Evolutionary conservation across 2,113 vertebrate genomes (phyloP).

Genomic region (Salvator merianae): DNA sequence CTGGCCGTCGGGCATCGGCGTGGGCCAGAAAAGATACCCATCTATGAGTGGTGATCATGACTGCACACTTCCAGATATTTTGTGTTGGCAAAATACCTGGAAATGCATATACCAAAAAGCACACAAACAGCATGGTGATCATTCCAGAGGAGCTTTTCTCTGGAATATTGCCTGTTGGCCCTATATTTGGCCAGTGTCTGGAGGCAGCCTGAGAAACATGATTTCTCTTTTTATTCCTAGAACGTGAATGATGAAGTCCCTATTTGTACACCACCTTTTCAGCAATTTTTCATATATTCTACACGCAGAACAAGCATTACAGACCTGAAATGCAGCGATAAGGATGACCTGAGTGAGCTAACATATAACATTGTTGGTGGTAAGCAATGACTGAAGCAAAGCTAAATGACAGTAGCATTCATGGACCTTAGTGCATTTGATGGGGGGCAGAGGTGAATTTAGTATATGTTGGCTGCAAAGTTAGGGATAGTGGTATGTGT

Average conservation of each 20-base stretch:
- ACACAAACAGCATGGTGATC: too few relatives aligned
- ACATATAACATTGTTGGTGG: slow-evolving; percentile 69
- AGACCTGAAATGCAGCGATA: slow-evolving; percentile 55
- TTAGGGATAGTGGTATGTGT: too few relatives aligned
- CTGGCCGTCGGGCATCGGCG: too few relatives aligned
- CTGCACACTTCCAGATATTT: too few relatives aligned
- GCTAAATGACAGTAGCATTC: neutral
- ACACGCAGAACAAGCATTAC: slow-evolving; percentile 48
- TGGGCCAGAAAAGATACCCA: too few relatives aligned
- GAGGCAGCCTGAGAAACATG: neutral
- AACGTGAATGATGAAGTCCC: slow-evolving; percentile 67
- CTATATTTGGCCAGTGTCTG: too few relatives aligned
- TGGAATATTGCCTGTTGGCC: too few relatives aligned
- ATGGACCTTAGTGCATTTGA: too few relatives aligned
- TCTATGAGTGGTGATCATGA: too few relatives aligned
- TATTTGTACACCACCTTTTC: slow-evolving; percentile 67
- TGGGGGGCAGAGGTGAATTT: neutral
- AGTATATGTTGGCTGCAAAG: neutral
- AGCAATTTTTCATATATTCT: slow-evolving; percentile 52
- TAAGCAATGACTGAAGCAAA: slow-evolving; percentile 36
- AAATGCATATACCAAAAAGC: too few relatives aligned
- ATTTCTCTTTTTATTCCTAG: slow-evolving; percentile 41
- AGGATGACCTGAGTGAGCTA: neutral
- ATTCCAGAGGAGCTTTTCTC: too few relatives aligned
- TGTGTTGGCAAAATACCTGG: too few relatives aligned